phyloP scores from a whole-genome alignment of 92 coral and sea anemone genomes.

The Zoanthus solanderi region DNA sequence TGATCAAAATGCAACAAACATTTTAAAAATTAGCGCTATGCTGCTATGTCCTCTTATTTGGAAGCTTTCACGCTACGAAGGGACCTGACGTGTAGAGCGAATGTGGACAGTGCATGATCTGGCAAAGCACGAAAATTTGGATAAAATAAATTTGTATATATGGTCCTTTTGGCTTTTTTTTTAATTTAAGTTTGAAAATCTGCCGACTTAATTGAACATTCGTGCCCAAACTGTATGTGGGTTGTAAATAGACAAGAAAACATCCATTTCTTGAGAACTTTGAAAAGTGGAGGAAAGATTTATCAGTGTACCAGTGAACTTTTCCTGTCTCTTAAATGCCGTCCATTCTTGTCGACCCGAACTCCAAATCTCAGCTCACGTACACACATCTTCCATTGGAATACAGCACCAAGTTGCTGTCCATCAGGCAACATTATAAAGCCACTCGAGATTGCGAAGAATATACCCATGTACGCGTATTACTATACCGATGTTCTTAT shows the following conservation, averaged over 20 bases:
- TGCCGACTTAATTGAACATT: neutral
- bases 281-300: neutral
- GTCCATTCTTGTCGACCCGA: neutral
- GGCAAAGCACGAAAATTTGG: neutral
- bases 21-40: neutral
- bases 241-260: neutral
- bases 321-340: neutral
- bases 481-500: too few relatives aligned
- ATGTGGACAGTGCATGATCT: neutral
- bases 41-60: neutral
- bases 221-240: conserved; percentile 2
- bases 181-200: neutral
- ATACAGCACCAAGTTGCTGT: neutral
- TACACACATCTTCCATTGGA: neutral
- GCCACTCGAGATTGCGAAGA: too few relatives aligned
- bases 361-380: neutral
- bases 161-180: too few relatives aligned
- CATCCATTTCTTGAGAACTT: neutral
- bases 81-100: neutral
- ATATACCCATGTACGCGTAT: too few relatives aligned
- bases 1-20: conserved; percentile 2
- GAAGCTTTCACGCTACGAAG: neutral
- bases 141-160: neutral
- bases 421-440: too few relatives aligned
- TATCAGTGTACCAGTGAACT: neutral